These are phyloP conservation scores for Euphydryas editha DNA, from an alignment of 2,888 invertebrate genomes.

Conservation along the genomic window DNA sequence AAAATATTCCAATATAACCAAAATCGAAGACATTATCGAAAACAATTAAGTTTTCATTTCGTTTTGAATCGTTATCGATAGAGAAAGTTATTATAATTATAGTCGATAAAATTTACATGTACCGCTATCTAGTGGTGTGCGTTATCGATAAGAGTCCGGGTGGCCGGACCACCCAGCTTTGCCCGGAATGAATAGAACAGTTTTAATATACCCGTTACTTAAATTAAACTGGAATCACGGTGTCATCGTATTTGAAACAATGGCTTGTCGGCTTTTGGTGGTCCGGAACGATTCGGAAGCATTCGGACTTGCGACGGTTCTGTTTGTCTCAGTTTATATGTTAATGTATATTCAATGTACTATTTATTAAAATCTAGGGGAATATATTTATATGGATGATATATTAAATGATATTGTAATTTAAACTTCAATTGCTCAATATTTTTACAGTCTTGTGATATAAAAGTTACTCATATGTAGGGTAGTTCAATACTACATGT, in stretches of 20 bases:
- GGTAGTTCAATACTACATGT: no score
- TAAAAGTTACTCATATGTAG: no score
- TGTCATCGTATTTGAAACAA: constrained; percentile 34
- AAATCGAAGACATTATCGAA: neutral
- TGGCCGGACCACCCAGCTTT: constrained; percentile 66
- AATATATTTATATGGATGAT: neutral
- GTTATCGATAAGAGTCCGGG: constrained; percentile 61
- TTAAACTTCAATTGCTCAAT: neutral
- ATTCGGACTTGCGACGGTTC: neutral
- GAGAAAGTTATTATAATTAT: constrained; percentile 70
- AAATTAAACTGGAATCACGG: constrained; percentile 48
- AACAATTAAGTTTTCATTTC: neutral
- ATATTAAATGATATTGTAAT: neutral
- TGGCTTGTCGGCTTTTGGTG: constrained; percentile 30
- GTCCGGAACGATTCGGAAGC: constrained; percentile 12
- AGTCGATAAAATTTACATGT: constrained; percentile 69
- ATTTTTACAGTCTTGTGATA: no score
- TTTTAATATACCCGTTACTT: constrained; percentile 51
- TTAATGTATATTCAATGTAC: constrained; percentile 10
- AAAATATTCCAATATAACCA: neutral
- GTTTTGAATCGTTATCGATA: constrained; percentile 51
- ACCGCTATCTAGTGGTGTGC: constrained; percentile 62
- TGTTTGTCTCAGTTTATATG: constrained; percentile 18
- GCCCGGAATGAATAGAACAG: constrained; percentile 47
- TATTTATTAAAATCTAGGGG: constrained; percentile 3